Base-by-base conservation (phyloP, 2,797 vertebrate genomes). In the Setipinna tenuifilis region DNA sequence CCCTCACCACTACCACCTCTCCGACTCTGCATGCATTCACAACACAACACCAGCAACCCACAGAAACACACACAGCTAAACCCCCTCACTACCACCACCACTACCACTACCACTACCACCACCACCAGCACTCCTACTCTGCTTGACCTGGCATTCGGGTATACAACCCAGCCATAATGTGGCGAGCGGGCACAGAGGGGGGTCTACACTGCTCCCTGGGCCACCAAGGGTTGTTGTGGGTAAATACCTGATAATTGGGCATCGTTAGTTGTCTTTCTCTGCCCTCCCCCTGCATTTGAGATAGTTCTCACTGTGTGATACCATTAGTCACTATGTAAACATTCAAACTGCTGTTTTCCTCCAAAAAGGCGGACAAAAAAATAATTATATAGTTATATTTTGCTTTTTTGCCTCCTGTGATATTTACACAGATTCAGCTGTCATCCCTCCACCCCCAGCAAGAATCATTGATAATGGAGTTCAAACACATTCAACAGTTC, bases 401-500 rank as follows among this genome's bases (percentile, higher is more conserved):
- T 61, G 21, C 5, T 61, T 61, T n/a, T 21, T 9, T 3, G 58
- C 9, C n/a, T 61, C 21, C 19, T 61, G 58, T 21, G 19, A 61
- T 71, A 23, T 71, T 16, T 71, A 71, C 9, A 14, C 11, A 10
- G 25, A 16, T 31, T 28, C 5, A 14, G 10, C 65, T 71, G 65
- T 12, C 25, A 71, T 31, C 16, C 58, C 58, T 5, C 16, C 58
- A 19, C 58, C 58, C 10, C 65, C 12, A 31, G 0, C 25, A 31
- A 71, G 28, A 71, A 93, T 91, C 91, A 93, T 91, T 87, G 84
- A 86, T 87, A 92, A 92, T 90, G 94, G 92, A 94, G 88, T 92
- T 94, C 93, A 87, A 93, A 95, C 86, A 71, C 89, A 91, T n/a
- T n/a, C n/a, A n/a, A n/a, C n/a, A 94, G 88, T 92, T 94, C 93